These are phyloP conservation scores for Nematopogon swammerdamellus DNA, from an alignment of 2,888 invertebrate species.

Conservation along the genomic window DNA sequence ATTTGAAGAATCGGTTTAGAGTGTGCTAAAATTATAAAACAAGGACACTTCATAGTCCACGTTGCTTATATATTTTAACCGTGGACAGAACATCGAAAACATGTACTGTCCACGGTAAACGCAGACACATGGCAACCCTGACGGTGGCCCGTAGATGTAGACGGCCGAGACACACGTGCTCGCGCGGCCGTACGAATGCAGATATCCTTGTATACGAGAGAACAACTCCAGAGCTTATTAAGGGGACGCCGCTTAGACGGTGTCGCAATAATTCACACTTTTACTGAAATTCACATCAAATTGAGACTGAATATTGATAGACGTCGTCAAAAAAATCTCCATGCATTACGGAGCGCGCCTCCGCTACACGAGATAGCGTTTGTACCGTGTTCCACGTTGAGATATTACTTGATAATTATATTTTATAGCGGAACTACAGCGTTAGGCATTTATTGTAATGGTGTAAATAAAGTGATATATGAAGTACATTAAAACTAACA, in stretches of 20 bases:
- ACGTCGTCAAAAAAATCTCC: not conserved
- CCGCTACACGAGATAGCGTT: not conserved
- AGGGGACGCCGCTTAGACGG: not conserved
- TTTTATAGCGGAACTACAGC: constrained; percentile 8
- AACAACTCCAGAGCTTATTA: not conserved
- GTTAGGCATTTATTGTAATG: constrained; percentile 10
- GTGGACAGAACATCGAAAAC: no score
- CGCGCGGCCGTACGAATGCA: no score
- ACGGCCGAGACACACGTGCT: no score
- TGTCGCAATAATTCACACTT: not conserved
- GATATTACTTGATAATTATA: constrained; percentile 5
- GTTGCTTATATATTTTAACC: no score
- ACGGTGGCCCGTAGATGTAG: no score
- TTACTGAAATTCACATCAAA: not conserved
- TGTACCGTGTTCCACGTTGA: not conserved
- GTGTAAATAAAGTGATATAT: constrained; percentile 32
- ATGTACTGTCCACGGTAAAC: no score
- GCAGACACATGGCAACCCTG: no score
- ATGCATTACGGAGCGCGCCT: not conserved
- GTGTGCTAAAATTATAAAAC: no score
- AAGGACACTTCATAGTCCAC: no score
- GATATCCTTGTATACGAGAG: not conserved
- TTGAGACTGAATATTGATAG: not conserved
- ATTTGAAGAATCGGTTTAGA: no score
- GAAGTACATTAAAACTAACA: constrained; percentile 49